Evolutionary conservation across 2,888 invertebrate species (phyloP).

Genomic region (Bombyx huttoni): DNA sequence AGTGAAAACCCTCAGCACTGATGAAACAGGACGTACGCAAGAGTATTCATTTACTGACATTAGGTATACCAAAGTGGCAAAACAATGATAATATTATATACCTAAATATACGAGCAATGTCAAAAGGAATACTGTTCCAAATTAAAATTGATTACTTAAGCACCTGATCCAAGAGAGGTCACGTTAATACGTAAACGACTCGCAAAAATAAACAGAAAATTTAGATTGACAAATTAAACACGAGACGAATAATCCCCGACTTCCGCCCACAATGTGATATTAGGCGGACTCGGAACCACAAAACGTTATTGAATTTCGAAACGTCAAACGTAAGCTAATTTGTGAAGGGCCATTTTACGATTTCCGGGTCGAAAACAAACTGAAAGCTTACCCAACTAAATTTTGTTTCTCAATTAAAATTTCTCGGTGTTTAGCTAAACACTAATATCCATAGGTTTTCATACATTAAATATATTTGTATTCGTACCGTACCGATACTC

Average conservation of each 20-base stretch:
- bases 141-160: not conserved
- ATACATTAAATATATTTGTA: no score
- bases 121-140: not conserved
- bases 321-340: constrained; percentile 11
- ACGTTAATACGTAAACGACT: not conserved
- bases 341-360: constrained; percentile 14
- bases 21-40: no score
- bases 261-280: not conserved
- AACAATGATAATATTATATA: not conserved
- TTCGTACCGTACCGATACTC: no score
- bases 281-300: not conserved
- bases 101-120: not conserved
- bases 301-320: not conserved
- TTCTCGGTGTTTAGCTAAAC: constrained; percentile 11
- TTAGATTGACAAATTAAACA: not conserved
- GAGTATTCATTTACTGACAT: no score
- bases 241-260: not conserved
- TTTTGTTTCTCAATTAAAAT: constrained; percentile 23
- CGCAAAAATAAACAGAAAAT: not conserved
- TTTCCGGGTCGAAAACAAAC: constrained; percentile 17
- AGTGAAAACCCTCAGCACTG: no score
- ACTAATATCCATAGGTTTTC: no score
- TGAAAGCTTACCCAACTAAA: constrained; percentile 23
- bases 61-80: no score
- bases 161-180: not conserved